Conservation (phyloP, 1,140 invertebrate species). For the Leptinotarsa lineolata region DNA sequence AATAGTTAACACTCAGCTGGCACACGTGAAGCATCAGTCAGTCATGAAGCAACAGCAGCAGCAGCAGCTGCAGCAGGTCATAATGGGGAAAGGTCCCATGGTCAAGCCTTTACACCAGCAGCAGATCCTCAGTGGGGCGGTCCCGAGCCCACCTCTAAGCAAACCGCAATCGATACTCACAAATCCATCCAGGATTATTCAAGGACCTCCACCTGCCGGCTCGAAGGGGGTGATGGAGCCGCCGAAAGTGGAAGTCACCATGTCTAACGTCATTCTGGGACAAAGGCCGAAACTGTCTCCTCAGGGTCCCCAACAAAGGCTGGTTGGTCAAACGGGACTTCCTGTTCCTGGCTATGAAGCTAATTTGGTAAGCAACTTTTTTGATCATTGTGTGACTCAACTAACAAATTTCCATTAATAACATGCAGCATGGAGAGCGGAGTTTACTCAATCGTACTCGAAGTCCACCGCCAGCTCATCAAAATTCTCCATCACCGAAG, state of each 20-base stretch:
- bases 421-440: constrained; percentile 59
- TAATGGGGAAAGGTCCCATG: constrained; percentile 28
- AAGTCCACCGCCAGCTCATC: constrained; percentile 79
- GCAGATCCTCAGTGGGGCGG: constrained; percentile 60
- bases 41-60: constrained; percentile 30
- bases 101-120: constrained; percentile 49
- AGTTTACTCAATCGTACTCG: constrained; percentile 59
- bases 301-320: constrained; percentile 63
- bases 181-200: constrained; percentile 25
- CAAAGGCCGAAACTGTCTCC: constrained; percentile 65
- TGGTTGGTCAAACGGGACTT: constrained; percentile 60
- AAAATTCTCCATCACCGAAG: constrained; percentile 78
- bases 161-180: constrained; percentile 54
- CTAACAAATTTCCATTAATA: constrained; percentile 45
- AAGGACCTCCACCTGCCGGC: constrained; percentile 31
- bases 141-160: constrained; percentile 62
- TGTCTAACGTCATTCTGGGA: constrained; percentile 60
- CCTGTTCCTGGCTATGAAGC: constrained; percentile 67
- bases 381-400: constrained; percentile 31
- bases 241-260: constrained; percentile 62
- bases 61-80: constrained; percentile 19
- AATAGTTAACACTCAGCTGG: constrained; percentile 43
- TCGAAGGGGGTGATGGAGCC: constrained; percentile 58
- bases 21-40: constrained; percentile 38
- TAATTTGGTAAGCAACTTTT: constrained; percentile 67